Base-by-base conservation (phyloP, 1,140 invertebrate genomes). In the Leptoteleia sp. region DNA sequence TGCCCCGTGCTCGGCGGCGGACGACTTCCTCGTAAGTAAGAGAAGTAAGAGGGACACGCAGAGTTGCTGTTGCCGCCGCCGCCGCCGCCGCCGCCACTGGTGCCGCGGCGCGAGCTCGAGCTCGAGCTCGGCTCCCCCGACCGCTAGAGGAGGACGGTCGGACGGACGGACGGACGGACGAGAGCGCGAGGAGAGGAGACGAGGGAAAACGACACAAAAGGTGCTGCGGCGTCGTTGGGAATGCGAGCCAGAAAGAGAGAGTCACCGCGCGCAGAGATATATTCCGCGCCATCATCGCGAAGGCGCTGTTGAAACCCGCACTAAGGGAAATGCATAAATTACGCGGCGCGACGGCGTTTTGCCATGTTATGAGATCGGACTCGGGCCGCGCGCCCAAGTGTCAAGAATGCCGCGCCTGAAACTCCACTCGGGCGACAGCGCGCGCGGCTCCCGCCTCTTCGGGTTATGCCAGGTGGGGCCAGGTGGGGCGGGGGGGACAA, bases 261-360 rank as follows among this genome's bases (percentile, higher is more conserved):
- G 62, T 59, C 50, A 50, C 43, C 11, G 9, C 25, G 19, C 0
- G 12, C n/a, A n/a, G 29, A 67, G 52, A 76, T 68, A 52, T 70
- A 45, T 78, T 75, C 72, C 31, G 42, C 48, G 38, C 70, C 50
- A 64, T 80, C 70, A 80, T 80, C 76, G 73, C 75, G 40, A 65
- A 80, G 78, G 75, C 79, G 82, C 84, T 82, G 79, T 83, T 78
- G 67, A 50, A 75, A 72, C 65, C 45, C 37, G 71, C 61, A 64
- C 62, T 62, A 82, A 82, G 72, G 62, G 59, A 80, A 84, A 85
- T 80, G 78, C 81, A 84, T 87, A 84, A 85, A 85, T 87, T 84
- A 84, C 62, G 13, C 17, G 17, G 52, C 38, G 54, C 48, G 59
- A 59, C 19, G 68, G 38, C 43, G 15, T 40, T 40, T 45, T 27